These are phyloP conservation scores for Bursaphelenchus okinawaensis DNA, from an alignment of 2,888 invertebrate species.

Conservation along the genomic window DNA sequence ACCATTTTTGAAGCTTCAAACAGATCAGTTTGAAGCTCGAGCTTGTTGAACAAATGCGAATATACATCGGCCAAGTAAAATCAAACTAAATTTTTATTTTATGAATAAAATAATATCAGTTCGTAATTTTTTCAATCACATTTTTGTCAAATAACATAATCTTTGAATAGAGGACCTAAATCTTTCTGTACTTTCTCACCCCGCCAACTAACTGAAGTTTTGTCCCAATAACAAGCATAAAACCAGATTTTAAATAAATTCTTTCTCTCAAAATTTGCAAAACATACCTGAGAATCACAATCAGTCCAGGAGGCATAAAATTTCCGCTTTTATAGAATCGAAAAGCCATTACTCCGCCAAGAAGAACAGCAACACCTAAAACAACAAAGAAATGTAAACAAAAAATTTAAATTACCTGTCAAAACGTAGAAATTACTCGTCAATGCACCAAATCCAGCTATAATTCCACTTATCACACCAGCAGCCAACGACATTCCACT, in stretches of 20 bases:
- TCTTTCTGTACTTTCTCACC: too few relatives aligned
- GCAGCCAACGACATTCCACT: conserved; percentile 14
- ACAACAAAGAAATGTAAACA: neutral
- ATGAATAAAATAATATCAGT: neutral
- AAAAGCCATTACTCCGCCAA: conserved; percentile 16
- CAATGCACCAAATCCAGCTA: conserved; percentile 15
- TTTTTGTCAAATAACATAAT: too few relatives aligned
- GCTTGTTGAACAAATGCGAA: neutral
- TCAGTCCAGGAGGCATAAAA: conserved; percentile 15
- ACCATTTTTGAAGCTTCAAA: too few relatives aligned
- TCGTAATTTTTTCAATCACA: too few relatives aligned
- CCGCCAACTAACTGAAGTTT: too few relatives aligned
- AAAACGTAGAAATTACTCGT: conserved; percentile 13
- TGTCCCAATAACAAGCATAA: too few relatives aligned
- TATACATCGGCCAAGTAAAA: neutral
- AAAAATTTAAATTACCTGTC: neutral
- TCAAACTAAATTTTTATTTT: neutral
- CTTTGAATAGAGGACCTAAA: too few relatives aligned
- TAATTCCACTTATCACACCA: conserved; percentile 8
- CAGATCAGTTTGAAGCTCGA: too few relatives aligned
- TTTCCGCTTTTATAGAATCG: conserved; percentile 17
- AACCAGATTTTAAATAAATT: too few relatives aligned
- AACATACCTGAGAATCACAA: conserved; percentile 11
- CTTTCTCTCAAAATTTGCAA: too few relatives aligned
- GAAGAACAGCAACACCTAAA: conserved; percentile 12